Percentiles rank a stretch among this genome's conserved stretches.
phyloP scores from a whole-genome alignment of 2,888 invertebrate species.

The Chrysolina haemoptera region DNA sequence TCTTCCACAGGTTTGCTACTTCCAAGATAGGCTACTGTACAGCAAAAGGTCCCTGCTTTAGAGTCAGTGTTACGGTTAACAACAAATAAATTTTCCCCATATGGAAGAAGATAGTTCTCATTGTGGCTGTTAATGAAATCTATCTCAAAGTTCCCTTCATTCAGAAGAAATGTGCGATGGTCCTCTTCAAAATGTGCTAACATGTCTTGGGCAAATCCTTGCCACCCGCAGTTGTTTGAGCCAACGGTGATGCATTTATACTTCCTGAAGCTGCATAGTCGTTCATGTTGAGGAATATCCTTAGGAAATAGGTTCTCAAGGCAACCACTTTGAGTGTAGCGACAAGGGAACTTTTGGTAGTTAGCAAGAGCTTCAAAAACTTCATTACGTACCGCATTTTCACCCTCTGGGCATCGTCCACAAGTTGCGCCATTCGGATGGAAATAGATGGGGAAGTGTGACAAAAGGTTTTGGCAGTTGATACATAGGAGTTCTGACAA shows the following conservation, averaged over 20 bases:
- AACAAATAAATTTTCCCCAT: constrained; percentile 59
- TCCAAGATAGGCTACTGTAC: constrained; percentile 56
- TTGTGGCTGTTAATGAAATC: constrained; percentile 61
- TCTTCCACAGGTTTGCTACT: constrained; percentile 39
- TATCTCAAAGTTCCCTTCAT: constrained; percentile 59
- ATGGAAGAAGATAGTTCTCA: constrained; percentile 59
- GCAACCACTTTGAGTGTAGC: constrained; percentile 58
- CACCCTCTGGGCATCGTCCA: constrained; percentile 58
- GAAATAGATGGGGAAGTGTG: constrained; percentile 58
- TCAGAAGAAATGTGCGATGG: constrained; percentile 59
- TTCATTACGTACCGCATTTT: constrained; percentile 54
- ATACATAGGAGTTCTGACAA: constrained; percentile 57
- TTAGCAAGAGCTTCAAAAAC: constrained; percentile 58
- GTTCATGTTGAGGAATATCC: constrained; percentile 58
- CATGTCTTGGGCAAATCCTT: constrained; percentile 56
- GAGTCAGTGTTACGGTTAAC: constrained; percentile 56
- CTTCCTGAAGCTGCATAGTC: constrained; percentile 55
- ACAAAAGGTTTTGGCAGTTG: constrained; percentile 59
- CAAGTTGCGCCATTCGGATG: constrained; percentile 55
- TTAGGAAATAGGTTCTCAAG: constrained; percentile 53
- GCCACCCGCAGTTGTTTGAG: constrained; percentile 58
- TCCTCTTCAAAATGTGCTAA: constrained; percentile 59
- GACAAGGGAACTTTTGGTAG: constrained; percentile 61
- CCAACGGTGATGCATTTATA: constrained; percentile 55
- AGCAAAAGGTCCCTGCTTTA: constrained; percentile 54